A percentile compares a stretch with the other conserved stretches of the same genome.
Evolutionary conservation across 1,140 invertebrate species (phyloP).

Genomic region (Armadillidium nasatum): DNA sequence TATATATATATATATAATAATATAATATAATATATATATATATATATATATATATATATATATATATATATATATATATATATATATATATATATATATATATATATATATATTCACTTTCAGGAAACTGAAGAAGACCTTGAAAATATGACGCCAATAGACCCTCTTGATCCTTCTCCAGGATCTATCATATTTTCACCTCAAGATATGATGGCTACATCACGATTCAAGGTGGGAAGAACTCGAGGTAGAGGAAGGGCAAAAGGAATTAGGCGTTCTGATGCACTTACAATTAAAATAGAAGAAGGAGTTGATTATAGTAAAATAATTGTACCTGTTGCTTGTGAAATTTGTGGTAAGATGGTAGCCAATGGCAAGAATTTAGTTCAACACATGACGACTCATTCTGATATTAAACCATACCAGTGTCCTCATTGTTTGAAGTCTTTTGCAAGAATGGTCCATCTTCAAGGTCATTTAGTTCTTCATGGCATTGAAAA

Average conservation of each 20-base stretch:
- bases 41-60: too few relatives aligned
- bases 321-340: conserved; percentile 37
- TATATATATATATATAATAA: too few relatives aligned
- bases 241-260: conserved; percentile 20
- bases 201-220: conserved; percentile 30
- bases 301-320: conserved; percentile 4
- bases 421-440: conserved; percentile 44
- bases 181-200: conserved; percentile 43
- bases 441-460: conserved; percentile 42
- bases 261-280: conserved; percentile 10
- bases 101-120: too few relatives aligned
- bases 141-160: not conserved
- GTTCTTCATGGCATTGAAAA: conserved; percentile 43
- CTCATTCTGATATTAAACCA: conserved; percentile 41
- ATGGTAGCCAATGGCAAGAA: conserved; percentile 42
- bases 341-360: conserved; percentile 41
- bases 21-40: too few relatives aligned
- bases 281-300: conserved; percentile 32
- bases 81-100: too few relatives aligned
- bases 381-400: conserved; percentile 43
- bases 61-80: too few relatives aligned
- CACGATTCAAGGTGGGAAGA: conserved; percentile 23
- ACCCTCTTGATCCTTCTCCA: conserved; percentile 14
- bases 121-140: not conserved
- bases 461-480: conserved; percentile 42